Conservation (phyloP, 2,888 invertebrate genomes). For the Stomorhina lunata region DNA sequence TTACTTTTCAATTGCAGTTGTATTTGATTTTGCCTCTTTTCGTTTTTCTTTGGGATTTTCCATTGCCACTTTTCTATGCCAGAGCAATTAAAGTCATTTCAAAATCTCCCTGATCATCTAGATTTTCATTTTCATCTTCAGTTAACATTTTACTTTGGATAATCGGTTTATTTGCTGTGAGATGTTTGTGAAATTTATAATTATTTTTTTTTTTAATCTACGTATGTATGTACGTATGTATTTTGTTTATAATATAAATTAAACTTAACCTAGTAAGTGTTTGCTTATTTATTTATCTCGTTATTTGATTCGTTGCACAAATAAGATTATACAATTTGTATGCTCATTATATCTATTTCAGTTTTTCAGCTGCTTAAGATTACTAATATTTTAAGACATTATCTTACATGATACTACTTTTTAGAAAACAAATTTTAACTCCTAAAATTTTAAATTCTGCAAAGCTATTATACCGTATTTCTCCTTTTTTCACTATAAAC, state of each 20-base stretch:
- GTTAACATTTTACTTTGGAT: conserved; percentile 15
- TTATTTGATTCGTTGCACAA: neutral
- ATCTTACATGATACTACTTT: too few species aligned
- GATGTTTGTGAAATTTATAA: conserved; percentile 18
- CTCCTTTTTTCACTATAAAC: too few species aligned
- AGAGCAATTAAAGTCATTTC: conserved; percentile 59
- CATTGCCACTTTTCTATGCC: too few species aligned
- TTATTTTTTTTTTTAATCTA: neutral
- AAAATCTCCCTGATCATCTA: neutral
- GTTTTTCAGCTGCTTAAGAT: neutral
- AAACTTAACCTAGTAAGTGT: conserved; percentile 26
- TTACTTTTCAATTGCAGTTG: neutral
- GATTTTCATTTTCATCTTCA: conserved; percentile 9
- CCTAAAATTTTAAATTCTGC: too few species aligned
- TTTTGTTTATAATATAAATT: too few species aligned
- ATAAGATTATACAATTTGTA: neutral
- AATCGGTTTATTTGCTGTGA: neutral
- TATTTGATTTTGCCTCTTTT: neutral
- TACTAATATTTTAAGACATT: too few species aligned
- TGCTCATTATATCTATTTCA: neutral
- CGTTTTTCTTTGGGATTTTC: conserved; percentile 11
- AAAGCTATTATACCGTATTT: too few species aligned
- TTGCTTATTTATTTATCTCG: neutral
- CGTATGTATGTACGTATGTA: too few species aligned
- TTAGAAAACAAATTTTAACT: too few species aligned